Conservation (phyloP, 23 tunicate genomes). For the Halocynthia roretzi region DNA sequence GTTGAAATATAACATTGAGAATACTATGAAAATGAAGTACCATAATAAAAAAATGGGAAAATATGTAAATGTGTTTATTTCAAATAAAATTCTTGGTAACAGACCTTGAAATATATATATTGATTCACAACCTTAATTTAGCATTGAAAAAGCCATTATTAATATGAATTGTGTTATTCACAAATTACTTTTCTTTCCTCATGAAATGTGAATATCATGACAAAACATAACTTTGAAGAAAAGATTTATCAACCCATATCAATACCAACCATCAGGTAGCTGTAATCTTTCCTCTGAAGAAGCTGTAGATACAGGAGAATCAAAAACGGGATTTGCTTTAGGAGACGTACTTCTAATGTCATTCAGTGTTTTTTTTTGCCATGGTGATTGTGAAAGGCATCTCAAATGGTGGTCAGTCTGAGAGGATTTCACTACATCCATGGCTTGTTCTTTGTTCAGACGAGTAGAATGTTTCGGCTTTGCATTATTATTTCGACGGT, state of each 20-base stretch:
- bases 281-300: constrained; percentile 1
- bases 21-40: too few species aligned
- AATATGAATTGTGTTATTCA: too few species aligned
- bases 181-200: too few species aligned
- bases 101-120: too few species aligned
- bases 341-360: background rate
- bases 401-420: background rate
- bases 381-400: background rate
- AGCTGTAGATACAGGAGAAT: constrained; percentile 13
- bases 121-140: too few species aligned
- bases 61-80: too few species aligned
- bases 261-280: constrained; percentile 21
- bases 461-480: background rate
- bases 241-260: background rate
- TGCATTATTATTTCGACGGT: background rate
- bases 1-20: too few species aligned
- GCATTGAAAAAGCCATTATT: too few species aligned
- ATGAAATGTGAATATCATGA: too few species aligned
- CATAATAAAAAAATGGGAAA: too few species aligned
- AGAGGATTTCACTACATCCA: background rate
- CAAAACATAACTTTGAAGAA: too few species aligned
- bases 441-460: background rate
- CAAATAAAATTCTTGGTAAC: too few species aligned
- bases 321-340: background rate
- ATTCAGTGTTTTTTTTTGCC: background rate